phyloP scores from a whole-genome alignment of 2,113 vertebrate genomes.

The Rutilus rutilus region DNA sequence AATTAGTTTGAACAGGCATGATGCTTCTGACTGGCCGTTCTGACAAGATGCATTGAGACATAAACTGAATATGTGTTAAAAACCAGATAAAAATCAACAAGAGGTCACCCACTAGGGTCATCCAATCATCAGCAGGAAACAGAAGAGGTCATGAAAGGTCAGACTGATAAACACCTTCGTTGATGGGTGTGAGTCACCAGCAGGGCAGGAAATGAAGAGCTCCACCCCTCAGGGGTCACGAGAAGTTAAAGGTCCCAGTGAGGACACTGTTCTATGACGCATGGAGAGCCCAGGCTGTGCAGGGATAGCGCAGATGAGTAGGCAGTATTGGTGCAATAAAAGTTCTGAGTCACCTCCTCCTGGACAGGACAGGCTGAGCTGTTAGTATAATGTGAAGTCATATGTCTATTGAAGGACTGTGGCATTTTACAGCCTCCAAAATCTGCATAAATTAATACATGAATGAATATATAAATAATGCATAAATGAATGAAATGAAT shows the following conservation, averaged over 20 bases:
- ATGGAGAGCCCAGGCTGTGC: neutral
- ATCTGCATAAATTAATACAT: slow-evolving; percentile 9
- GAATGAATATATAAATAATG: slow-evolving; percentile 32
- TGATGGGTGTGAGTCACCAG: slow-evolving; percentile 40
- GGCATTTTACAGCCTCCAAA: neutral
- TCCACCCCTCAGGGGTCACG: slow-evolving; percentile 34
- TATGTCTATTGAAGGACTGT: slow-evolving; percentile 5
- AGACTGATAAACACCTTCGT: slow-evolving; percentile 47
- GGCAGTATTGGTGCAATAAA: slow-evolving; percentile 29
- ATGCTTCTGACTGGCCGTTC: neutral
- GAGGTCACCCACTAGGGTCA: slow-evolving; percentile 16
- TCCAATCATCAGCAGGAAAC: slow-evolving; percentile 38
- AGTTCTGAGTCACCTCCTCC: slow-evolving; percentile 17
- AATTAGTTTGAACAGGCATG: too few relatives aligned
- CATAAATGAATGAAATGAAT: slow-evolving; percentile 29
- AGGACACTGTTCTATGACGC: slow-evolving; percentile 49
- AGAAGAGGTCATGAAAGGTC: slow-evolving; percentile 49
- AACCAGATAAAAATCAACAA: slow-evolving; percentile 42
- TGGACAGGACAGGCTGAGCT: neutral
- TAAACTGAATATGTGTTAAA: slow-evolving; percentile 27
- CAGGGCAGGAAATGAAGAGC: slow-evolving; percentile 43
- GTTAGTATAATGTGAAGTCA: neutral
- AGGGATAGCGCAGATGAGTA: slow-evolving; percentile 7
- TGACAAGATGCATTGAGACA: neutral
- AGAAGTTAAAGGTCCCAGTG: slow-evolving; percentile 42